These are phyloP conservation scores for Hirudinaria manillensis DNA, from an alignment of 2,888 invertebrate genomes.

Conservation along the genomic window DNA sequence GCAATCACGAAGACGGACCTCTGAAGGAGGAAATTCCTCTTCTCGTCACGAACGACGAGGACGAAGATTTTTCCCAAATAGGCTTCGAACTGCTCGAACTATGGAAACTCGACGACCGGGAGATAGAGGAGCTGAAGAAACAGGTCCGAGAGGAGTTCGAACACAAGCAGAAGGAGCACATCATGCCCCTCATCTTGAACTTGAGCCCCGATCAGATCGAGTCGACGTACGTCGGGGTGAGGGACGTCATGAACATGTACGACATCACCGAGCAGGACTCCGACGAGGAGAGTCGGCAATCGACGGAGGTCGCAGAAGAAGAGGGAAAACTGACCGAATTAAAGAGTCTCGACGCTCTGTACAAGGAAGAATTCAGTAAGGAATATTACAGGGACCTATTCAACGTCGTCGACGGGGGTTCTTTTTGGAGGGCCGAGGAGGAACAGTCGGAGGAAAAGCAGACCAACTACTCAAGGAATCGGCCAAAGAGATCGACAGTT, in stretches of 20 bases:
- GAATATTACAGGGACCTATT: constrained; percentile 13
- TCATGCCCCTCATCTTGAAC: constrained; percentile 35
- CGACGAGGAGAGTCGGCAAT: constrained; percentile 1
- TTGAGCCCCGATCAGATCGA: constrained; percentile 34
- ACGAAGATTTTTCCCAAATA: constrained; percentile 12
- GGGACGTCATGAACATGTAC: constrained; percentile 12
- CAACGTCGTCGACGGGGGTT: not conserved
- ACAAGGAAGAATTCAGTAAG: constrained; percentile 29
- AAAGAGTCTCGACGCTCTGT: constrained; percentile 29
- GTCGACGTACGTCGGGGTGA: constrained; percentile 23
- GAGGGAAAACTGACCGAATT: constrained; percentile 15
- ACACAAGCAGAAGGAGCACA: constrained; percentile 39
- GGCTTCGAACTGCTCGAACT: constrained; percentile 20
- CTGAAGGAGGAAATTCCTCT: not conserved
- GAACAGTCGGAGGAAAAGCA: not conserved
- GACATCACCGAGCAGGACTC: not conserved
- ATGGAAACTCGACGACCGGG: constrained; percentile 7
- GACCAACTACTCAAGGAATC: constrained; percentile 28
- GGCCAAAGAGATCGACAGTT: constrained; percentile 31
- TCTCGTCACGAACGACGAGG: not conserved
- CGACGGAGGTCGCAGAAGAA: not conserved
- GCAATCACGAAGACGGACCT: not conserved
- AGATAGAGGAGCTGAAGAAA: constrained; percentile 26
- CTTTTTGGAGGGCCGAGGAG: not conserved
- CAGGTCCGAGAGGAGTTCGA: constrained; percentile 41